Conservation (phyloP, 2,797 vertebrate genomes). For the Falco cherrug region DNA sequence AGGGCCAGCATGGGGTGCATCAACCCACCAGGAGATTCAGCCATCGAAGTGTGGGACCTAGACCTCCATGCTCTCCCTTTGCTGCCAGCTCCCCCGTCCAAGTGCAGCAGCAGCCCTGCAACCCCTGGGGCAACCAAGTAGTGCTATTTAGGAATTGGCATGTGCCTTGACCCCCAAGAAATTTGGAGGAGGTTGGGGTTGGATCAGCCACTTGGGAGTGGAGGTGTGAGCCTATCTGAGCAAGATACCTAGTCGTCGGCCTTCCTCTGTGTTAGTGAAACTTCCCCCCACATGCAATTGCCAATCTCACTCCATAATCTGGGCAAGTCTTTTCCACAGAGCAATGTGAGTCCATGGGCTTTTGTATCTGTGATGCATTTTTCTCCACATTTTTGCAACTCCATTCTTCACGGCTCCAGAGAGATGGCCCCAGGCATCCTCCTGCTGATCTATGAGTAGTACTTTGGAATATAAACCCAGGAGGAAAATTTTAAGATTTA, state of each 20-base stretch:
- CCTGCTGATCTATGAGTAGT: background rate
- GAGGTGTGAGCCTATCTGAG: background rate
- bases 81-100: background rate
- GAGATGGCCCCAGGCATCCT: background rate
- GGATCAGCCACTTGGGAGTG: background rate
- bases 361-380: background rate
- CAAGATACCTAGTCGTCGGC: background rate
- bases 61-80: background rate
- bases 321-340: background rate
- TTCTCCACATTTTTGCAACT: background rate
- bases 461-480: background rate
- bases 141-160: background rate
- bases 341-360: background rate
- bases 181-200: background rate
- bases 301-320: background rate
- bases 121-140: background rate
- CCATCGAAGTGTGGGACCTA: fast-evolving
- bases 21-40: background rate
- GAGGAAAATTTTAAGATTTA: background rate
- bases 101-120: background rate
- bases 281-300: background rate
- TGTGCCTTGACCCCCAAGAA: background rate
- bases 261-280: background rate
- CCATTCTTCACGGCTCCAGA: background rate
- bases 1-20: background rate